Percentiles rank a stretch among this genome's conserved stretches.
Evolutionary conservation across 1,140 invertebrate species (phyloP).

Genomic region (Pogonomyrmex barbatus): DNA sequence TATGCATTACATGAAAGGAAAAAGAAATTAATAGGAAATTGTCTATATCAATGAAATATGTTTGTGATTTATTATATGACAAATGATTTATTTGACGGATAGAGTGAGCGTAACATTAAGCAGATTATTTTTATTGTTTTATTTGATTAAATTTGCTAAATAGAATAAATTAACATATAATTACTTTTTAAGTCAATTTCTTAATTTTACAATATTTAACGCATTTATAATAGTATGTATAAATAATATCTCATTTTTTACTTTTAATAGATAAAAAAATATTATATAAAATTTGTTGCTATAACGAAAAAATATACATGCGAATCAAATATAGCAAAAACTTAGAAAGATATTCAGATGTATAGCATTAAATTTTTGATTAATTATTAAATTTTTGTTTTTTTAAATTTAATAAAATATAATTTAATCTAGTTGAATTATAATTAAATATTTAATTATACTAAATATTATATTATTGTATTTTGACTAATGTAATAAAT

Average conservation of each 20-base stretch:
- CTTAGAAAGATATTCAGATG: background rate
- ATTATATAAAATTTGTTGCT: too few relatives aligned
- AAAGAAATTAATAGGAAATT: constrained; percentile 38
- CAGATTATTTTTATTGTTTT: background rate
- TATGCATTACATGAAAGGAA: constrained; percentile 46
- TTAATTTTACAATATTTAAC: background rate
- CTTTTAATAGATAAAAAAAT: background rate
- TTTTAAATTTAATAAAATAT: background rate
- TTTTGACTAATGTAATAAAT: background rate
- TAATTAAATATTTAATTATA: background rate
- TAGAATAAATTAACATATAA: background rate
- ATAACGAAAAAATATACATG: background rate
- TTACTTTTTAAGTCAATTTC: background rate
- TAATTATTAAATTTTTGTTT: background rate
- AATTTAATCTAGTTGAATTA: background rate
- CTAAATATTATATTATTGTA: background rate
- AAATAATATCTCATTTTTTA: background rate
- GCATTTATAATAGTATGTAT: background rate
- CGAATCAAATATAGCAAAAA: background rate
- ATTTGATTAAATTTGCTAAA: background rate
- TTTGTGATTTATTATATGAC: constrained; percentile 16
- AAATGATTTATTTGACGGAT: background rate
- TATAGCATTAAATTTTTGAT: background rate
- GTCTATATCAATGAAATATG: constrained; percentile 42
- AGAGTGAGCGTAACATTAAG: background rate